Conservation (phyloP, 2,888 invertebrate genomes). For the Empis stercorea region DNA sequence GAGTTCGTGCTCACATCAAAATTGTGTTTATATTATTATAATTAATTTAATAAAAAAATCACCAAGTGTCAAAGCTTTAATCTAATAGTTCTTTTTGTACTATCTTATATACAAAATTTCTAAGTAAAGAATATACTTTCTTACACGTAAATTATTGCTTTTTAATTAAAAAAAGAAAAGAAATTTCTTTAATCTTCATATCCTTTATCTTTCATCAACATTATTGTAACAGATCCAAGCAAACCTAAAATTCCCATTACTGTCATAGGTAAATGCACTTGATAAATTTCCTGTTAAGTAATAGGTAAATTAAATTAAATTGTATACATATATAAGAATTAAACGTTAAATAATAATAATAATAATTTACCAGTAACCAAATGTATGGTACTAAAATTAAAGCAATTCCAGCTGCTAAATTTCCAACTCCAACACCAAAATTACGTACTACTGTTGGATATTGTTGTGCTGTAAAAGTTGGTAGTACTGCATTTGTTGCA, state of each 20-base stretch:
- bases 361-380: slow-evolving; percentile 50
- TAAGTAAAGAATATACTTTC: no score
- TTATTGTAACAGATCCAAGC: slow-evolving; percentile 38
- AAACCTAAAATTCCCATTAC: slow-evolving; percentile 40
- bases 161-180: no score
- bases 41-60: no score
- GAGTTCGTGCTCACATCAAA: no score
- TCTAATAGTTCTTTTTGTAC: no score
- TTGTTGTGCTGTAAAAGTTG: slow-evolving; percentile 57
- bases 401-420: slow-evolving; percentile 62
- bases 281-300: slow-evolving; percentile 38
- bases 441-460: slow-evolving; percentile 59
- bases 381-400: slow-evolving; percentile 65
- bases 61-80: no score
- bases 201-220: slow-evolving; percentile 37
- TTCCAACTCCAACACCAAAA: slow-evolving; percentile 59
- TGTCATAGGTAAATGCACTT: slow-evolving; percentile 38
- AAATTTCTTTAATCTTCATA: not conserved
- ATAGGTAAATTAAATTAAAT: no score
- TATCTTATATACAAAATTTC: no score
- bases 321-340: no score
- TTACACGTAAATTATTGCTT: no score
- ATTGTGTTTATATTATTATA: no score
- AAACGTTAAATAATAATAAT: no score
- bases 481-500: slow-evolving; percentile 64